Evolutionary conservation across 2,113 vertebrate genomes (phyloP), one percentile per base, ranked within the genome.

Genomic region (Chloroceryle aenea): DNA sequence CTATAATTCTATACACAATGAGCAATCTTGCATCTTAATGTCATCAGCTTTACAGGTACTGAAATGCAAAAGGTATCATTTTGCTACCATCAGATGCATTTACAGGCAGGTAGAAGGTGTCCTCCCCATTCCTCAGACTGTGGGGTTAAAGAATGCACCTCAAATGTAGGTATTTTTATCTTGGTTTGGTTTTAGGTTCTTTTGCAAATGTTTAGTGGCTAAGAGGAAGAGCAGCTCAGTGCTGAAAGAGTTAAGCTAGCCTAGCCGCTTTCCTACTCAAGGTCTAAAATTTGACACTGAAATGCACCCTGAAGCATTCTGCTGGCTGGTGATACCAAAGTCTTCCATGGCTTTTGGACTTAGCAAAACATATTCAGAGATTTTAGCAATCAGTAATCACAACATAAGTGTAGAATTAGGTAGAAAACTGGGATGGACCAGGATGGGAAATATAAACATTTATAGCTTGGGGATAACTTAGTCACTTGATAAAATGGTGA

Each of bases 201-300:
- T 77, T 43, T 80, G 42, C 32, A 80, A 91, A 55, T 2, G 26
- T 19, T n/a, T 16, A n/a, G 29, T 16, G 77, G 4, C 20, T 77
- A 77, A 56, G 27, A 74, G 25, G 25, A 89, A 56, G 3, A 89
- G 5, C 2, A 58, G 4, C 4, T 58, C 10, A 34, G 15, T 56
- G 18, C 8, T 69, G 14, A 61, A 47, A 61, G 9, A 89, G 66
- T 27, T 73, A 66, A 67, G 9, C 45, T 45, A 45, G 45, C 45
- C 6, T 40, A 86, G 15, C 6, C 7, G 1, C 3, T 80, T 52
- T 64, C 48, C 17, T 64, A 25, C 3, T 27, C 22, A 59, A 16
- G 9, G 7, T 25, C 36, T 81, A 58, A 43, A 83, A 38, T 61
- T 9, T 73, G 32, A 40, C 19, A n/a, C 8, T 16, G 0, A 0